Percentiles rank a stretch among this genome's conserved stretches.
phyloP scores from a whole-genome alignment of 2,113 vertebrate species.

The Sander lucioperca region DNA sequence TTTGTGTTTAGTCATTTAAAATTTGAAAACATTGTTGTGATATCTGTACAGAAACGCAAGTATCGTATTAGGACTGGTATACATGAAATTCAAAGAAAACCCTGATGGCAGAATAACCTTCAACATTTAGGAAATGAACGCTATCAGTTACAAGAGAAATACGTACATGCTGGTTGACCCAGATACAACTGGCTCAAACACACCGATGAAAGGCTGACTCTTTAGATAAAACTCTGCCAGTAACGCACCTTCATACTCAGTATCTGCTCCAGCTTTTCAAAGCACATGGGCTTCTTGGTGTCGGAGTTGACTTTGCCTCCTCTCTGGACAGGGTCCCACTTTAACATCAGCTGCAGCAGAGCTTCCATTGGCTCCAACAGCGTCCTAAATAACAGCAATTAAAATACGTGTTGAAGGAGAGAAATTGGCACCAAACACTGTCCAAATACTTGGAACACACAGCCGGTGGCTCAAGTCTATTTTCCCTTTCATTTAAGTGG shows the following conservation, averaged over 20 bases:
- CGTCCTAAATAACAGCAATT: conserved; percentile 82
- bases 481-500: not conserved
- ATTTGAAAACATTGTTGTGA: not conserved
- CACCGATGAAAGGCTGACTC: not conserved
- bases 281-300: conserved; percentile 86
- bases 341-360: conserved; percentile 94
- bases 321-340: conserved; percentile 93
- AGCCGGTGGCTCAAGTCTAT: not conserved
- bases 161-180: not conserved
- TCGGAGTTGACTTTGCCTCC: conserved; percentile 86
- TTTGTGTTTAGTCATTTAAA: too few species aligned
- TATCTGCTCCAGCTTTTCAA: conserved; percentile 91
- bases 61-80: too few species aligned
- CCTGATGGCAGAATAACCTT: not conserved
- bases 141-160: not conserved
- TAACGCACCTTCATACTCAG: conserved; percentile 91
- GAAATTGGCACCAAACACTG: not conserved
- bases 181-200: not conserved
- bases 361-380: conserved; percentile 90
- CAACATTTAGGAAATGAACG: not conserved
- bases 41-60: not conserved
- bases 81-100: not conserved
- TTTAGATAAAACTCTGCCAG: not conserved
- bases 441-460: not conserved
- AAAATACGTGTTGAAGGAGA: not conserved